Conservation (phyloP, 2,888 invertebrate genomes). For the Meteorus cinctellus region DNA sequence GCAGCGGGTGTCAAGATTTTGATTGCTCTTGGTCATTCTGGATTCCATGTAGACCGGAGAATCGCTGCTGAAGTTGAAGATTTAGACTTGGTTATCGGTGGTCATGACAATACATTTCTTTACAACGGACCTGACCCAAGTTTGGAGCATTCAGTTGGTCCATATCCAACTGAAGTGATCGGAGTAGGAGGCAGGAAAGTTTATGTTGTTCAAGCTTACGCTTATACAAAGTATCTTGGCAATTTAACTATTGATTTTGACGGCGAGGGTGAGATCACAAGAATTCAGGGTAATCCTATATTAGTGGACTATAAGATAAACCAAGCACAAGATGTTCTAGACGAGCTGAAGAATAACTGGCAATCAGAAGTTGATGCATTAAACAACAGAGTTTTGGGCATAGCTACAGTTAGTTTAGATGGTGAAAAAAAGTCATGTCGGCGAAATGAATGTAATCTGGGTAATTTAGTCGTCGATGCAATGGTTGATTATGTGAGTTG, state of each 20-base stretch:
- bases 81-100: slow-evolving; percentile 91
- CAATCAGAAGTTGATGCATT: slow-evolving; percentile 75
- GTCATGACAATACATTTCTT: slow-evolving; percentile 93
- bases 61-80: slow-evolving; percentile 86
- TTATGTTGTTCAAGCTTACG: slow-evolving; percentile 92
- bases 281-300: slow-evolving; percentile 84
- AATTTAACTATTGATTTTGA: slow-evolving; percentile 83
- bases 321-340: slow-evolving; percentile 78
- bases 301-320: slow-evolving; percentile 80
- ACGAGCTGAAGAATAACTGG: slow-evolving; percentile 77
- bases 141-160: slow-evolving; percentile 81
- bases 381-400: slow-evolving; percentile 78
- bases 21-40: slow-evolving; percentile 93
- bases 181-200: slow-evolving; percentile 83
- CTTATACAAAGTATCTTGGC: slow-evolving; percentile 93
- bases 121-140: slow-evolving; percentile 84
- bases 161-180: slow-evolving; percentile 84
- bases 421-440: slow-evolving; percentile 80
- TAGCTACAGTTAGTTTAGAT: slow-evolving; percentile 81
- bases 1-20: slow-evolving; percentile 83
- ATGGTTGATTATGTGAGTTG: slow-evolving; percentile 78
- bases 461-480: slow-evolving; percentile 87
- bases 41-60: slow-evolving; percentile 83
- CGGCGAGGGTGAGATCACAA: slow-evolving; percentile 80
- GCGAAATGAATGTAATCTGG: slow-evolving; percentile 86